Conservation (phyloP, 2,888 invertebrate species). For the Lasioglossum zephyrum region DNA sequence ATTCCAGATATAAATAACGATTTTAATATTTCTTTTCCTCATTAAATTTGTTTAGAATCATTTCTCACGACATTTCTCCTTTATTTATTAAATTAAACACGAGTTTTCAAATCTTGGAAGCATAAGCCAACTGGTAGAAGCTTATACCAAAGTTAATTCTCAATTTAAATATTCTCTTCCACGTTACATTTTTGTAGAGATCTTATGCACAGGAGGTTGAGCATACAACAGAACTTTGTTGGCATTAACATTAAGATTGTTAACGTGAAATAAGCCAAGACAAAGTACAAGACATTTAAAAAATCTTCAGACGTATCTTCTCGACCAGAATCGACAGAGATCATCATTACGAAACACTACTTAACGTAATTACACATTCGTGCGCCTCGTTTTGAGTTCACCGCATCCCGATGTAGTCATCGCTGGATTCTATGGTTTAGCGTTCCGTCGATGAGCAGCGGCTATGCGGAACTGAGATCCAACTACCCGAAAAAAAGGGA, state of each 20-base stretch:
- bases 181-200: background rate
- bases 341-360: background rate
- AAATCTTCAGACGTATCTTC: background rate
- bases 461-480: conserved; percentile 2
- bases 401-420: background rate
- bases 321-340: background rate
- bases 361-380: background rate
- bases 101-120: background rate
- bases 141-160: background rate
- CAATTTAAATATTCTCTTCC: no score
- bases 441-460: background rate
- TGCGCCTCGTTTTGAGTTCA: background rate
- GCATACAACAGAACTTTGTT: background rate
- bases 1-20: no score
- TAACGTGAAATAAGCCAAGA: background rate
- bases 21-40: no score
- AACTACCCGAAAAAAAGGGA: background rate
- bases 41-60: no score
- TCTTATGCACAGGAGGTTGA: background rate
- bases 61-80: no score
- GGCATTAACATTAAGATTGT: background rate
- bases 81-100: background rate
- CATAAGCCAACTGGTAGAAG: background rate
- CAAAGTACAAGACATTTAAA: background rate
- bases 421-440: background rate